A percentile compares a stretch with the other conserved stretches of the same genome.
Evolutionary conservation across 1,140 invertebrate genomes (phyloP).

Genomic region (Pantala flavescens): DNA sequence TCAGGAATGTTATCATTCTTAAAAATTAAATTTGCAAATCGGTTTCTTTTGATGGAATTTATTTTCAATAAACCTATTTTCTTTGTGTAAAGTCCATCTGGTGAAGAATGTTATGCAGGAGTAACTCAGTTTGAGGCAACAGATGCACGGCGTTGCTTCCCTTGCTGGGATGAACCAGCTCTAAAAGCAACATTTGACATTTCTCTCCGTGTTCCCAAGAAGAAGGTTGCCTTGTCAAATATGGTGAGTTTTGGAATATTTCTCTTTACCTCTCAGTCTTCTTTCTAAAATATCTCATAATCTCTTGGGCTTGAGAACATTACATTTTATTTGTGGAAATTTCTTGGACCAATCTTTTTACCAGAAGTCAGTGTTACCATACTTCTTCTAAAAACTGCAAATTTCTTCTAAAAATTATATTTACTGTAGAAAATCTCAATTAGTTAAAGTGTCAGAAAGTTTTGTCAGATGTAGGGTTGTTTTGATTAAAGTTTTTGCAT

Average conservation of each 20-base stretch:
- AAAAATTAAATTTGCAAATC: no score
- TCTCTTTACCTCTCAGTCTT: slow-evolving; percentile 17
- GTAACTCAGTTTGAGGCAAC: slow-evolving; percentile 92
- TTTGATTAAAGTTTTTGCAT: no score
- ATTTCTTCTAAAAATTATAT: no score
- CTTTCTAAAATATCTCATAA: not conserved
- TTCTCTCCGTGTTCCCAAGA: slow-evolving; percentile 62
- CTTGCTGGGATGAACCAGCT: slow-evolving; percentile 96
- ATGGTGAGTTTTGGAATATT: slow-evolving; percentile 51
- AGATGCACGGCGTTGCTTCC: slow-evolving; percentile 87
- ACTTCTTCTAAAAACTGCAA: no score
- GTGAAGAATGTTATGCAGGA: slow-evolving; percentile 70
- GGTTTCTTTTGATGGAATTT: no score
- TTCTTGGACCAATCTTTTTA: no score
- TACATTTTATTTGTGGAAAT: no score
- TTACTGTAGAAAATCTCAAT: no score
- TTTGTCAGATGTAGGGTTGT: no score
- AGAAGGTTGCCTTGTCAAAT: slow-evolving; percentile 80
- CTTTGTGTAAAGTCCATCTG: slow-evolving; percentile 37
- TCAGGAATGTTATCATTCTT: no score
- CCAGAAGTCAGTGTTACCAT: not conserved
- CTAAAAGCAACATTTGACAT: slow-evolving; percentile 93
- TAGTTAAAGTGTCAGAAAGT: no score
- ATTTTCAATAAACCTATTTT: not conserved
- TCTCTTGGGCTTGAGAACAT: no score